Conservation (phyloP, 2,113 vertebrate species). For the Engraulis encrasicolus region DNA sequence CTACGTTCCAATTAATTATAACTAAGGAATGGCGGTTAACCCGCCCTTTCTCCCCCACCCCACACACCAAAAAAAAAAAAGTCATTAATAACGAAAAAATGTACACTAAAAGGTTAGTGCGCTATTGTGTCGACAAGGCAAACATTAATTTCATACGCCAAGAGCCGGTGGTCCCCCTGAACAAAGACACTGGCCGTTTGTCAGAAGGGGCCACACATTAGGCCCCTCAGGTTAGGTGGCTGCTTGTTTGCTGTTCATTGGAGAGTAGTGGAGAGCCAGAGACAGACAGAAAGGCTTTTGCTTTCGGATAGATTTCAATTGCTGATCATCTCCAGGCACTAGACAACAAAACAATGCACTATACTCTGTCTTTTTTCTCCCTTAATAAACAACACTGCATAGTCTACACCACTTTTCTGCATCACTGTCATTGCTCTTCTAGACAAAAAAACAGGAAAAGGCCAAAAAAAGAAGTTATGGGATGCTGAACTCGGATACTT, state of each 20-base stretch:
- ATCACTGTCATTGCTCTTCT: conserved; percentile 33
- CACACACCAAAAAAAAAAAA: too few species aligned
- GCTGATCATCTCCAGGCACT: conserved; percentile 48
- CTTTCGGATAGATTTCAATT: conserved; percentile 53
- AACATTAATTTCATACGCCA: conserved; percentile 71
- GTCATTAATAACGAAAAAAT: conserved; percentile 84
- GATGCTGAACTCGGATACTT: conserved; percentile 44
- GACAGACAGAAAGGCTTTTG: conserved; percentile 54
- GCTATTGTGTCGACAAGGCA: conserved; percentile 64
- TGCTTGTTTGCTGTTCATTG: conserved; percentile 67
- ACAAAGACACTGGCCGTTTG: conserved; percentile 69
- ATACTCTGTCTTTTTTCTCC: conserved; percentile 49
- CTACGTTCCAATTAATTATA: conserved; percentile 49
- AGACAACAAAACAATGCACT: conserved; percentile 52
- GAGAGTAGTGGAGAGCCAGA: conserved; percentile 62
- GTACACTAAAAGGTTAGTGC: conserved; percentile 78
- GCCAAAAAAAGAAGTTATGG: too few species aligned
- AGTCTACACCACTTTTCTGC: conserved; percentile 46
- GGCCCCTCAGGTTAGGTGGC: conserved; percentile 64
- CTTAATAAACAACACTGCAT: background rate
- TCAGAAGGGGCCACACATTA: conserved; percentile 70
- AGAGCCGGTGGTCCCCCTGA: conserved; percentile 71
- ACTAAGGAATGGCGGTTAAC: conserved; percentile 61
- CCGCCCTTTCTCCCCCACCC: conserved; percentile 77
- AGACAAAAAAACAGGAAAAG: background rate